A percentile compares a stretch with the other conserved stretches of the same genome.
phyloP scores from a whole-genome alignment of 2,797 vertebrate species.

The Pristis pectinata region DNA sequence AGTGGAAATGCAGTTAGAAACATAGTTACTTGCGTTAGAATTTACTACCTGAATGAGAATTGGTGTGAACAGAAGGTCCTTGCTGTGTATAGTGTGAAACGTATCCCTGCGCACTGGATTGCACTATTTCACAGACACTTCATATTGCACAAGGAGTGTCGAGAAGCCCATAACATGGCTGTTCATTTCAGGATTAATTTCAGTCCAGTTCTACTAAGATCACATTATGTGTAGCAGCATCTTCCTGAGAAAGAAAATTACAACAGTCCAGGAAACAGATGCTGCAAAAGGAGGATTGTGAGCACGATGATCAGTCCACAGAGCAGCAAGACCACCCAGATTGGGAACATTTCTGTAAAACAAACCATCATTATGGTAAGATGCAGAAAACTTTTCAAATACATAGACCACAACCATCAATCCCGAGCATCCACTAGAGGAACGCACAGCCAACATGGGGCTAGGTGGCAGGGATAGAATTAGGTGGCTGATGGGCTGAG shows the following conservation, averaged over 20 bases:
- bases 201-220: not conserved
- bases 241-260: constrained; percentile 47
- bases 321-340: constrained; percentile 77
- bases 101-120: not conserved
- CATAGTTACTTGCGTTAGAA: not conserved
- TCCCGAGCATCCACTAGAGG: not conserved
- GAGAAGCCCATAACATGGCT: not conserved
- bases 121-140: not conserved
- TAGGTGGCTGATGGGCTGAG: too few species aligned
- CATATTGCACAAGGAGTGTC: not conserved
- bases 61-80: not conserved
- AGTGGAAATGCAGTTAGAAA: not conserved
- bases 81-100: not conserved
- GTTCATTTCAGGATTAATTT: not conserved
- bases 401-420: not conserved
- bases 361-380: not conserved
- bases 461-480: not conserved
- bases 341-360: constrained; percentile 68
- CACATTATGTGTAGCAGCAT: not conserved
- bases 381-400: not conserved
- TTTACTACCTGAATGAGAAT: not conserved
- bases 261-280: constrained; percentile 66
- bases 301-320: constrained; percentile 70
- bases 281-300: constrained; percentile 72
- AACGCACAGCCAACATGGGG: not conserved